Conservation (phyloP, 2,888 invertebrate species). For the Eupithecia exiguata region DNA sequence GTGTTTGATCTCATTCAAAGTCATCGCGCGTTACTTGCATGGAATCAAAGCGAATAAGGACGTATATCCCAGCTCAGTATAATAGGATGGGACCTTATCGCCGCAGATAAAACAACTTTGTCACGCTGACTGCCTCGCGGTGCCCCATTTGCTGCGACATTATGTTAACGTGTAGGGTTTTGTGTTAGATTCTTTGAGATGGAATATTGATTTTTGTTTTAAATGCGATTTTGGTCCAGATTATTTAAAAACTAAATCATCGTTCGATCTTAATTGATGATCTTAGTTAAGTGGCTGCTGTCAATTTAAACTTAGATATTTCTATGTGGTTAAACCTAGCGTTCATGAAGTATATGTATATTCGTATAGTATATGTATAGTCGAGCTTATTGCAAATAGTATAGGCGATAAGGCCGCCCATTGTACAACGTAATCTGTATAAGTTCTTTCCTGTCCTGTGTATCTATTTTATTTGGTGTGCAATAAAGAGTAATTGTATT, state of each 20-base stretch:
- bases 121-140: slow-evolving; percentile 63
- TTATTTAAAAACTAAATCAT: neutral
- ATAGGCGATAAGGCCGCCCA: too few relatives aligned
- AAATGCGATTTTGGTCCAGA: neutral
- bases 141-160: slow-evolving; percentile 73
- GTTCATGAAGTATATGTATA: too few relatives aligned
- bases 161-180: slow-evolving; percentile 72
- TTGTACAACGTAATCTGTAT: too few relatives aligned
- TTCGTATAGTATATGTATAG: too few relatives aligned
- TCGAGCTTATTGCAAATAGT: too few relatives aligned
- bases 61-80: slow-evolving; percentile 43
- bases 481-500: too few relatives aligned
- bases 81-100: slow-evolving; percentile 63
- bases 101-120: slow-evolving; percentile 77
- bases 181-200: slow-evolving; percentile 58
- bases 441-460: too few relatives aligned
- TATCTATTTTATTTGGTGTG: too few relatives aligned
- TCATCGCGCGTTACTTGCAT: neutral
- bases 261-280: too few relatives aligned
- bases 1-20: neutral
- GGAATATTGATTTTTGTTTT: slow-evolving; percentile 33
- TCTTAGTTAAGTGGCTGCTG: too few relatives aligned
- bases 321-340: too few relatives aligned
- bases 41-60: neutral
- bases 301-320: too few relatives aligned